These are phyloP conservation scores for Cetonia aurata DNA, from an alignment of 2,888 invertebrate genomes.

Conservation along the genomic window DNA sequence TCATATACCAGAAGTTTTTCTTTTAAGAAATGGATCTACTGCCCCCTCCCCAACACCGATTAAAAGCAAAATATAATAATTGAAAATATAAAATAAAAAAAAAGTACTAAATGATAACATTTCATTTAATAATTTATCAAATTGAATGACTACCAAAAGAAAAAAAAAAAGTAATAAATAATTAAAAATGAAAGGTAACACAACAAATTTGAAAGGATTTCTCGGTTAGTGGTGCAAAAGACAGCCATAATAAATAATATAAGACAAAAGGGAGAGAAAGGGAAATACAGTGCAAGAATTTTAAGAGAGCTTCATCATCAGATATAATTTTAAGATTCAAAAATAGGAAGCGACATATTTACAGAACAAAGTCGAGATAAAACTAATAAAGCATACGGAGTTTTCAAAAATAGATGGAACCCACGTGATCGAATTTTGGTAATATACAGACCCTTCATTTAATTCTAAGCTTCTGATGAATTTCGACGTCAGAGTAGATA, in stretches of 20 bases:
- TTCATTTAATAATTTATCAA: no score
- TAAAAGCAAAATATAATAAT: conserved; percentile 23
- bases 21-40: conserved; percentile 10
- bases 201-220: not conserved
- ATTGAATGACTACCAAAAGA: conserved; percentile 38
- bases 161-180: not conserved
- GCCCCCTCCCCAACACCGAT: conserved; percentile 35
- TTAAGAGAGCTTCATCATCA: conserved; percentile 7
- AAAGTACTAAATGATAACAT: not conserved
- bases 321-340: not conserved
- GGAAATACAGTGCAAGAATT: conserved; percentile 17
- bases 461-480: no score
- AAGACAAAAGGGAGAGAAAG: conserved; percentile 20
- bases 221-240: conserved; percentile 21
- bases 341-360: not conserved
- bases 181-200: not conserved
- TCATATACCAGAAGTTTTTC: no score
- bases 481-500: no score
- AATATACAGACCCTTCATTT: no score
- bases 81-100: not conserved
- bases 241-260: not conserved
- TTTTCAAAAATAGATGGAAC: not conserved
- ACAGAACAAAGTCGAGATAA: not conserved
- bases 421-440: no score
- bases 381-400: not conserved